phyloP scores from a whole-genome alignment of 2,797 vertebrate genomes.

The Petrocephalus schoutedeni region DNA sequence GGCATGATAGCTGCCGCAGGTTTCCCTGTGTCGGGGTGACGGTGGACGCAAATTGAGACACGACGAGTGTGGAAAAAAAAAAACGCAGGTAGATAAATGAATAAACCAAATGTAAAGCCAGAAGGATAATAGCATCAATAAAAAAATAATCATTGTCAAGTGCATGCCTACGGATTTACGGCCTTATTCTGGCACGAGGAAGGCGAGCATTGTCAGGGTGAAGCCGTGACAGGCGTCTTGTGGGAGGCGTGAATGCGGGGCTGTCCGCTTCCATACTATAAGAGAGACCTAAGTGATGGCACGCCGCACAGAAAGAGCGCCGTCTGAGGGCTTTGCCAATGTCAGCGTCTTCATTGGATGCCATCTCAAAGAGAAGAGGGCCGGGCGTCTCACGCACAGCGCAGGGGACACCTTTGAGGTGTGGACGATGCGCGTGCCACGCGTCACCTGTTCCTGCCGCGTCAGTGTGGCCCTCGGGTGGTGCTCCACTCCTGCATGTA shows the following conservation, averaged over 20 bases:
- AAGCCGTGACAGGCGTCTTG: conserved; percentile 10
- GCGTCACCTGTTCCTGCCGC: conserved; percentile 63
- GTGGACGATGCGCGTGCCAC: conserved; percentile 55
- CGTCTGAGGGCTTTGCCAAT: conserved; percentile 20
- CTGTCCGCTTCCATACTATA: conserved; percentile 31
- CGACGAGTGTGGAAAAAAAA: not conserved
- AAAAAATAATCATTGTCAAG: not conserved
- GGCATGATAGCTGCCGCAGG: not conserved
- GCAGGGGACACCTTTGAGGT: conserved; percentile 54
- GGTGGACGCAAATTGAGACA: not conserved
- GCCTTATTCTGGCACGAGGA: not conserved
- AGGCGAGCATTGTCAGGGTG: not conserved
- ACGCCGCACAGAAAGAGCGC: conserved; percentile 28
- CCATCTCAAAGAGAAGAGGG: conserved; percentile 35
- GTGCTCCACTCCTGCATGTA: conserved; percentile 6
- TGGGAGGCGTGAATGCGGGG: conserved; percentile 43
- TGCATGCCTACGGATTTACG: not conserved
- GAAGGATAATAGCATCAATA: not conserved
- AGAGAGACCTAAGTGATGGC: conserved; percentile 25
- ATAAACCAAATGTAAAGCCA: not conserved
- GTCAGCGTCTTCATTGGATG: conserved; percentile 33
- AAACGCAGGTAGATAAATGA: not conserved
- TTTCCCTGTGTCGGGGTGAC: not conserved
- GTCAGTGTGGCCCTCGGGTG: conserved; percentile 47
- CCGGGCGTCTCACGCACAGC: conserved; percentile 39